phyloP scores from a whole-genome alignment of 2,113 vertebrate genomes.

The Garra rufa region DNA sequence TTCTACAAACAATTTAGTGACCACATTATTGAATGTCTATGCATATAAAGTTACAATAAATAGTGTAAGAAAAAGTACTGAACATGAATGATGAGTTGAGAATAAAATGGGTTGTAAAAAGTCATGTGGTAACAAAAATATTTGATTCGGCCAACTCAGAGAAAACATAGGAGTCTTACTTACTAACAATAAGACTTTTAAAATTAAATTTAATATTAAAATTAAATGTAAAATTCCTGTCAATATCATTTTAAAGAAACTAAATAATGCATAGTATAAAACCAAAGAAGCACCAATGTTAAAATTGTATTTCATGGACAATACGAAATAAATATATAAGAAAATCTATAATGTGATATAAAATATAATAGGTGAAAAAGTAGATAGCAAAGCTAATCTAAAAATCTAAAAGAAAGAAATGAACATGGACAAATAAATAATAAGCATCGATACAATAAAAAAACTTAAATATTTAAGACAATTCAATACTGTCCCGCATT shows the following conservation, averaged over 20 bases:
- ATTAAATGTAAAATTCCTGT: neutral
- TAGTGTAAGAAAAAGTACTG: neutral
- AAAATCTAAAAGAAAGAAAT: neutral
- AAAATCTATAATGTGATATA: neutral
- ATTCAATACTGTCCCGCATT: neutral
- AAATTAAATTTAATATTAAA: neutral
- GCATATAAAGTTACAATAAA: neutral
- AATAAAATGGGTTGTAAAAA: neutral
- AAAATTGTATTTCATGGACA: neutral
- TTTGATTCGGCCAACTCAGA: neutral
- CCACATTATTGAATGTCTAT: neutral
- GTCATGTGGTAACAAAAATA: neutral
- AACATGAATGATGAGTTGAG: neutral
- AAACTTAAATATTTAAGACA: neutral
- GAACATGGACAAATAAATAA: neutral
- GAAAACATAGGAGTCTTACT: constrained; percentile 9
- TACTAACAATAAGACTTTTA: neutral
- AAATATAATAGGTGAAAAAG: neutral
- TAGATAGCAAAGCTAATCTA: neutral
- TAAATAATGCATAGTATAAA: neutral
- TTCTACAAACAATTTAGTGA: neutral
- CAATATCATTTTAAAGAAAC: neutral
- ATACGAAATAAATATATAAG: neutral
- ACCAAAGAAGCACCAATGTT: neutral
- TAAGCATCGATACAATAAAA: neutral